These are phyloP conservation scores for Nesidiocoris tenuis DNA, from an alignment of 2,888 invertebrate species.

Conservation along the genomic window DNA sequence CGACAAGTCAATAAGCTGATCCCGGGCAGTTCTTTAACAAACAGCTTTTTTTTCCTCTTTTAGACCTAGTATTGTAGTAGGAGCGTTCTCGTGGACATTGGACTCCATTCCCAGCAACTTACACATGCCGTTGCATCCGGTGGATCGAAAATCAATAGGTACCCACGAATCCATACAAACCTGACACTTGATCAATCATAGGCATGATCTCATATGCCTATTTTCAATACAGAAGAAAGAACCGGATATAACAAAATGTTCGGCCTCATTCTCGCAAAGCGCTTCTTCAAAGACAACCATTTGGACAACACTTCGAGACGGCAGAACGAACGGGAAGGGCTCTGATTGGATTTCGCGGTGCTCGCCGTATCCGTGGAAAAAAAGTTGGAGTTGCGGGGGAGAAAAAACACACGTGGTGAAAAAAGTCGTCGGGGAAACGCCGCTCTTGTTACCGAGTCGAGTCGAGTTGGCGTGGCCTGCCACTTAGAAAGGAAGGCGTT, in stretches of 20 bases:
- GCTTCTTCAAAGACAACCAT: neutral
- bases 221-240: too few relatives aligned
- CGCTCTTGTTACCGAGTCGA: neutral
- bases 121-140: too few relatives aligned
- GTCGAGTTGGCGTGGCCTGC: neutral
- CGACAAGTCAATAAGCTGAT: too few relatives aligned
- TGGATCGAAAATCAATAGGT: too few relatives aligned
- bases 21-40: too few relatives aligned
- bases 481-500: neutral
- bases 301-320: neutral
- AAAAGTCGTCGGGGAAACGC: neutral
- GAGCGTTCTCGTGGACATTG: too few relatives aligned
- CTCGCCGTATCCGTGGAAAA: neutral
- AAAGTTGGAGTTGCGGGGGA: neutral
- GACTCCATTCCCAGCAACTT: too few relatives aligned
- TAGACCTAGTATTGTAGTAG: too few relatives aligned
- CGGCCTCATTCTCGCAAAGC: neutral
- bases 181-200: too few relatives aligned
- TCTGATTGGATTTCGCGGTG: neutral
- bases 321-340: neutral
- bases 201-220: too few relatives aligned
- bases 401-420: neutral
- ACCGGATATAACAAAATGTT: neutral
- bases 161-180: too few relatives aligned
- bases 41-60: too few relatives aligned